Percentiles rank a stretch among this genome's conserved stretches.
Evolutionary conservation across 2,113 vertebrate species (phyloP).

Genomic region (Procavia capensis): DNA sequence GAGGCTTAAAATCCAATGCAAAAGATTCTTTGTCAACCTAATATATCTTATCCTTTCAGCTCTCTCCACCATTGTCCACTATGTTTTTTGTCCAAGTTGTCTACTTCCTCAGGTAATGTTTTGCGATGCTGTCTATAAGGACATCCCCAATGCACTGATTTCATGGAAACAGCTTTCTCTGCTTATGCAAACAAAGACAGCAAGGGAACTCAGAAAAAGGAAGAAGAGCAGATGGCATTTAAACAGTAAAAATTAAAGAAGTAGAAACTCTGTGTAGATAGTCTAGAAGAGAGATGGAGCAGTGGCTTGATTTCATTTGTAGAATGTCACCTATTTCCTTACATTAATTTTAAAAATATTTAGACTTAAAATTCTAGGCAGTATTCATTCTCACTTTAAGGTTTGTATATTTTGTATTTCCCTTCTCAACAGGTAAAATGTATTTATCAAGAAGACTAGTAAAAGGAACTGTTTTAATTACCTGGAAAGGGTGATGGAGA

Average conservation of each 20-base stretch:
- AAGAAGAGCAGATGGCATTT: constrained; percentile 54
- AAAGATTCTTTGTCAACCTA: background rate
- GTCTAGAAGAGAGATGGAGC: constrained; percentile 7
- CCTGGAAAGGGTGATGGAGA: background rate
- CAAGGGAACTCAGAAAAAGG: background rate
- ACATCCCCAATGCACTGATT: background rate
- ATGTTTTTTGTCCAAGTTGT: background rate
- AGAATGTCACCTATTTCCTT: constrained; percentile 48
- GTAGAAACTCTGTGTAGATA: background rate
- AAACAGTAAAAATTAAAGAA: background rate
- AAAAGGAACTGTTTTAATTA: constrained; percentile 13
- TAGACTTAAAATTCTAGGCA: constrained; percentile 1
- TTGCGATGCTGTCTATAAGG: background rate
- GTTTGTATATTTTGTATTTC: constrained; percentile 25
- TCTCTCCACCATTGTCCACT: background rate
- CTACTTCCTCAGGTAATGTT: background rate
- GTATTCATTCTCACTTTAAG: background rate
- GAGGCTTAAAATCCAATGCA: background rate
- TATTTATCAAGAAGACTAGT: background rate
- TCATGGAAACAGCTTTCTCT: background rate
- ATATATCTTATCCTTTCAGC: background rate
- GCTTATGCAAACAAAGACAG: background rate
- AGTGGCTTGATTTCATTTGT: constrained; percentile 53
- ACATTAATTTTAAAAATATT: constrained; percentile 51
- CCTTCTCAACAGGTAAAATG: background rate